phyloP scores from a whole-genome alignment of 2,888 invertebrate species.

The Dicyrtoma fusca region DNA sequence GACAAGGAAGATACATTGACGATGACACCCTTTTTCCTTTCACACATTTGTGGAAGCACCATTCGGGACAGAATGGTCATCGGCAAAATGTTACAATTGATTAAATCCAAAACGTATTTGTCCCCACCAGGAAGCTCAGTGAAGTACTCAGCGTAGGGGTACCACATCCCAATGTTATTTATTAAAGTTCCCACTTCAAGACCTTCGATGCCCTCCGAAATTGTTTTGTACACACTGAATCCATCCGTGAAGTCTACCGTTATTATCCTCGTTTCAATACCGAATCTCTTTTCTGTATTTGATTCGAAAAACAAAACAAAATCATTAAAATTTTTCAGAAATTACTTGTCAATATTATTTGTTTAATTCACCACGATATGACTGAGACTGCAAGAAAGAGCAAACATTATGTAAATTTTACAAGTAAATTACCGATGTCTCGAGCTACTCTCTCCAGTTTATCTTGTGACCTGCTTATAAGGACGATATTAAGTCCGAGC shows the following conservation, averaged over 20 bases:
- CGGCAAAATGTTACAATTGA: slow-evolving; percentile 78
- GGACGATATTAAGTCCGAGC: slow-evolving; percentile 56
- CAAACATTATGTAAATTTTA: not conserved
- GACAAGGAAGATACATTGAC: slow-evolving; percentile 88
- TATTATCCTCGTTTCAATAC: slow-evolving; percentile 76
- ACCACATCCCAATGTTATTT: slow-evolving; percentile 90
- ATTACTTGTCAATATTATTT: not conserved
- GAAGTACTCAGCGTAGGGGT: slow-evolving; percentile 74
- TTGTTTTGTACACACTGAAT: slow-evolving; percentile 72
- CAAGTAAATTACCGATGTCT: slow-evolving; percentile 49
- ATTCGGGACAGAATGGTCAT: slow-evolving; percentile 82
- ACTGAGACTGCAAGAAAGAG: too few species aligned
- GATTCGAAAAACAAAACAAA: not conserved
- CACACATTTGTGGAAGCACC: slow-evolving; percentile 83
- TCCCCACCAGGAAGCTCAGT: slow-evolving; percentile 62
- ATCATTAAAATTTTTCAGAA: not conserved
- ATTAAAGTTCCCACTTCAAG: slow-evolving; percentile 83
- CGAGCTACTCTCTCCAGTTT: slow-evolving; percentile 56
- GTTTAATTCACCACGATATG: too few species aligned
- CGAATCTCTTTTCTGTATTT: slow-evolving; percentile 61
- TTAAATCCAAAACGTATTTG: slow-evolving; percentile 68
- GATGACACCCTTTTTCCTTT: slow-evolving; percentile 77
- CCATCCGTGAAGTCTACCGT: slow-evolving; percentile 79
- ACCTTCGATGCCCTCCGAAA: slow-evolving; percentile 69
- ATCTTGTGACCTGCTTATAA: slow-evolving; percentile 55